Conservation (phyloP, 2,113 vertebrate species). For the Cebidichthys violaceus region DNA sequence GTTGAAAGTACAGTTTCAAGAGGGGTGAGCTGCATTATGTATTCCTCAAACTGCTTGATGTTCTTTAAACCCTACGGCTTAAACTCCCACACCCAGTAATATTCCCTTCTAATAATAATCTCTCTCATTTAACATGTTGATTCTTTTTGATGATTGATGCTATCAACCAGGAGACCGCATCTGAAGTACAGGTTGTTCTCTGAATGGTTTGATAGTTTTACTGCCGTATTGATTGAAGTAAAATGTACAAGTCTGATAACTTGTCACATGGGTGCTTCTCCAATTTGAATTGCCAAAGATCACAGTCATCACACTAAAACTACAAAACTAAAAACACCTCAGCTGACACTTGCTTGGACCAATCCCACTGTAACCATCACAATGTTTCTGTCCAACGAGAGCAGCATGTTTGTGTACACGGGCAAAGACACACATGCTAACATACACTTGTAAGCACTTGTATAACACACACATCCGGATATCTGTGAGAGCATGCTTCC, state of each 20-base stretch:
- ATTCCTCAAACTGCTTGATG: constrained; percentile 57
- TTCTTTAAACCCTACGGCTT: constrained; percentile 37
- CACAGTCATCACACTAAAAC: background rate
- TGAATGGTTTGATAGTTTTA: background rate
- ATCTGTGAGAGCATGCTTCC: constrained; percentile 52
- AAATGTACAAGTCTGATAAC: background rate
- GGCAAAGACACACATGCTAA: constrained; percentile 5
- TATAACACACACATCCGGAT: background rate
- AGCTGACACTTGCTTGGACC: constrained; percentile 46
- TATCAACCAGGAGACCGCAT: background rate
- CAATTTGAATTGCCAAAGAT: background rate
- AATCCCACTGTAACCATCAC: constrained; percentile 53
- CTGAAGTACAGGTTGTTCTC: background rate
- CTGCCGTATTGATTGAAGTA: background rate
- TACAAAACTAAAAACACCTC: constrained; percentile 11
- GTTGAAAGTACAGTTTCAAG: constrained; percentile 43
- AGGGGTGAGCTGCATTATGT: constrained; percentile 47
- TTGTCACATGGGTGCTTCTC: background rate
- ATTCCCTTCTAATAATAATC: constrained; percentile 4
- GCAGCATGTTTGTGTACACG: constrained; percentile 5
- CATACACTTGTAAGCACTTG: constrained; percentile 29
- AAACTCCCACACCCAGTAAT: constrained; percentile 40
- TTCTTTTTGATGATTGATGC: constrained; percentile 10
- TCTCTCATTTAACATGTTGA: constrained; percentile 29
- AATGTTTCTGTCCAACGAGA: constrained; percentile 45